These are phyloP conservation scores for Phorcus lineatus DNA, from an alignment of 2,888 invertebrate genomes.

Conservation along the genomic window DNA sequence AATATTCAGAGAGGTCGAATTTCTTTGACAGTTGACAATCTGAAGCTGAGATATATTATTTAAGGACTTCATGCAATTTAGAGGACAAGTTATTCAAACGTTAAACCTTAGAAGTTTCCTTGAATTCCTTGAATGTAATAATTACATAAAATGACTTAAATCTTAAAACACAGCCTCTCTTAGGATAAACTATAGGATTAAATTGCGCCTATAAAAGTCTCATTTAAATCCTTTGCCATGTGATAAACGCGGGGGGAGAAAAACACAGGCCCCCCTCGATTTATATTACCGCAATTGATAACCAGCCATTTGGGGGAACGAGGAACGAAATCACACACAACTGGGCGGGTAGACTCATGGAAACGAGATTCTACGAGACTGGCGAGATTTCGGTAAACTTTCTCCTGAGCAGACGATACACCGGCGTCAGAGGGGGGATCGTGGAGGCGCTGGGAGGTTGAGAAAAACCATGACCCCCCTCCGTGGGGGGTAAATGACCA, in stretches of 20 bases:
- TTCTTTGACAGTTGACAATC: too few species aligned
- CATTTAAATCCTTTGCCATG: neutral
- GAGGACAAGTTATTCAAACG: too few species aligned
- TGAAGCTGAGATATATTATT: too few species aligned
- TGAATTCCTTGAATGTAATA: too few species aligned
- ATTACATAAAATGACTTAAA: too few species aligned
- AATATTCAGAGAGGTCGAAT: too few species aligned
- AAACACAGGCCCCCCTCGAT: neutral
- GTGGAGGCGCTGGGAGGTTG: constrained; percentile 3
- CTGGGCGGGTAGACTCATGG: neutral
- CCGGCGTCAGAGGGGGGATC: neutral
- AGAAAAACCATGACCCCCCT: constrained; percentile 7
- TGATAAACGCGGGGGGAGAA: constrained; percentile 12
- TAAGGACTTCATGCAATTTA: too few species aligned
- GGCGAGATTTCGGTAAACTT: neutral
- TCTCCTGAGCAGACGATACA: constrained; percentile 11
- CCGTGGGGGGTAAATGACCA: constrained; percentile 18
- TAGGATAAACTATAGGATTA: neutral
- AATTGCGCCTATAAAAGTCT: neutral
- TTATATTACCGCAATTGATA: constrained; percentile 6
- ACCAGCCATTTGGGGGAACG: neutral
- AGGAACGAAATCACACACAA: neutral
- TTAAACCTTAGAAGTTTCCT: too few species aligned
- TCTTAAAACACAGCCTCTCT: neutral
- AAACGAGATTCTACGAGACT: neutral